Conservation (phyloP, 2,797 vertebrate genomes). For the Falco columbarius region DNA sequence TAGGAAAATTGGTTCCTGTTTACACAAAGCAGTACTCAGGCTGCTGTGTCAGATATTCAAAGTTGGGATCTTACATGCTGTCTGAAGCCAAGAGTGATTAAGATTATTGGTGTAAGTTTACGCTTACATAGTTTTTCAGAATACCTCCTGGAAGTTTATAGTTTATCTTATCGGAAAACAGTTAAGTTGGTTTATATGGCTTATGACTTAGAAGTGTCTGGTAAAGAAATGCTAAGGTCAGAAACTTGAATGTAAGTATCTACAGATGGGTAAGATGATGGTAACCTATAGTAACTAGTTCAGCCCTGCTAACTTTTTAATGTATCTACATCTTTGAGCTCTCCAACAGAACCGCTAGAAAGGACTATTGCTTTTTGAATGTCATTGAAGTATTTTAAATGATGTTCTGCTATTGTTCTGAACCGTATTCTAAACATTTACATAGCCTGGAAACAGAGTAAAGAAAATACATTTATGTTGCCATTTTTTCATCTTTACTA, state of each 20-base stretch:
- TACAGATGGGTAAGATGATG: neutral
- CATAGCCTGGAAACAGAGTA: neutral
- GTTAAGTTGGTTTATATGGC: neutral
- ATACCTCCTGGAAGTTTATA: neutral
- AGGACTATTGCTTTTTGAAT: neutral
- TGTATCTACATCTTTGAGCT: neutral
- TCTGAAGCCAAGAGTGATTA: neutral
- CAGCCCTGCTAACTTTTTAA: neutral
- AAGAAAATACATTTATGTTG: neutral
- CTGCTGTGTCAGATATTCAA: neutral
- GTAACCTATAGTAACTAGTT: neutral
- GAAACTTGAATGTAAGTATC: neutral
- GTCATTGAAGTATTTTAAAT: neutral
- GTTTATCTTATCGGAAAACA: neutral
- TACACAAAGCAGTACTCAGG: neutral
- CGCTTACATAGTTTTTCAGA: fast-evolving
- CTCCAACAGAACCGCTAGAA: neutral
- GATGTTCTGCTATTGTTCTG: neutral
- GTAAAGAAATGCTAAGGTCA: neutral
- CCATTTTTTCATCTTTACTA: constrained; percentile 63
- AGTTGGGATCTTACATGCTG: neutral
- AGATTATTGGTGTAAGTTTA: neutral
- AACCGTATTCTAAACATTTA: neutral
- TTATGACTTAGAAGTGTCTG: neutral
- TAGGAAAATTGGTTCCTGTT: neutral